Conservation (phyloP, 2,888 invertebrate species). For the Netelia fuscicornis region DNA sequence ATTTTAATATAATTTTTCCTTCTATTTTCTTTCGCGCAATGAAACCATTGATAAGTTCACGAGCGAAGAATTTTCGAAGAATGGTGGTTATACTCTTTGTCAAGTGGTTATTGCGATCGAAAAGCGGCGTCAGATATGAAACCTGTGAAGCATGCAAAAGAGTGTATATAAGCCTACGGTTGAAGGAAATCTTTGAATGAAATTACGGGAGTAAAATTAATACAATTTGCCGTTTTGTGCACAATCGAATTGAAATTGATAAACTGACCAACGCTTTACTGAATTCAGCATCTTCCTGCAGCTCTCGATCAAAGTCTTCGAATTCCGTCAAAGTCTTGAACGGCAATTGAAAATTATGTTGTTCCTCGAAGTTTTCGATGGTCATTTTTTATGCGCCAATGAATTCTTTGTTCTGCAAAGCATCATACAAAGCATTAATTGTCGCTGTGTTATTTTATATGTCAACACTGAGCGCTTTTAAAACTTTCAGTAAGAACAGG, state of each 20-base stretch:
- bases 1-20: constrained; percentile 69
- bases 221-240: background rate
- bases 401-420: background rate
- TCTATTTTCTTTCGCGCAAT: constrained; percentile 70
- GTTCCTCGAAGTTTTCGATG: constrained; percentile 61
- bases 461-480: constrained; percentile 19
- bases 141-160: constrained; percentile 60
- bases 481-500: background rate
- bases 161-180: background rate
- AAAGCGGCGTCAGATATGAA: constrained; percentile 43
- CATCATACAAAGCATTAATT: constrained; percentile 17
- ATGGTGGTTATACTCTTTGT: constrained; percentile 72
- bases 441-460: constrained; percentile 18
- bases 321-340: constrained; percentile 65
- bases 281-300: constrained; percentile 60
- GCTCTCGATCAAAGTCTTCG: constrained; percentile 62
- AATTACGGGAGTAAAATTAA: background rate
- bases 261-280: constrained; percentile 69
- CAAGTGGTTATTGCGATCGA: constrained; percentile 68
- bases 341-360: constrained; percentile 65
- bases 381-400: background rate
- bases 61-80: constrained; percentile 71
- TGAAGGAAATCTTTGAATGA: background rate
- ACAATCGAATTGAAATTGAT: background rate
- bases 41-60: constrained; percentile 70